Evolutionary conservation across 2,888 invertebrate genomes (phyloP).

Genomic region (Octodonta nipae): DNA sequence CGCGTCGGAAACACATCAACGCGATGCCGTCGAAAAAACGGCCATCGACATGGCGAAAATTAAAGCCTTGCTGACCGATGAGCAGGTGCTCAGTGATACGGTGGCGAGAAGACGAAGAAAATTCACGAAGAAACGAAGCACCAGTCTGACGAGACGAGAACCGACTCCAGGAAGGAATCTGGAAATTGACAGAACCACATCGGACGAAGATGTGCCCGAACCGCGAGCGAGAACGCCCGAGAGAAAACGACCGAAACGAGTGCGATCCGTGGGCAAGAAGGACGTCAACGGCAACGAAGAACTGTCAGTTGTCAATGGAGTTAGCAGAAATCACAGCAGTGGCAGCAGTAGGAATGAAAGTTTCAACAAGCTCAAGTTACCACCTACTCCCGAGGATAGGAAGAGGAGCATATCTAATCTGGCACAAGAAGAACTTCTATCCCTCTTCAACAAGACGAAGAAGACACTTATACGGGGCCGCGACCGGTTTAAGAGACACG

Average conservation of each 20-base stretch:
- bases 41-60: slow-evolving; percentile 20
- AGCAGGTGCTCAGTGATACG: slow-evolving; percentile 41
- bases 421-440: slow-evolving; percentile 26
- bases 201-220: neutral
- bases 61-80: slow-evolving; percentile 31
- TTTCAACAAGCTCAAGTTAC: slow-evolving; percentile 13
- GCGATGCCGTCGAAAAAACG: slow-evolving; percentile 24
- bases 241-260: slow-evolving; percentile 7
- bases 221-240: neutral
- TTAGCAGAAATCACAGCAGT: slow-evolving; percentile 10
- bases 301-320: no score
- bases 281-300: slow-evolving; percentile 6
- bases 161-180: slow-evolving; percentile 46
- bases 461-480: slow-evolving; percentile 24
- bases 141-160: slow-evolving; percentile 44
- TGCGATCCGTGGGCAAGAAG: slow-evolving; percentile 11
- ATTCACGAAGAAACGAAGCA: slow-evolving; percentile 43
- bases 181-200: slow-evolving; percentile 23
- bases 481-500: slow-evolving; percentile 21
- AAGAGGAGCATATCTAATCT: slow-evolving; percentile 22
- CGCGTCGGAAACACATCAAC: slow-evolving; percentile 23
- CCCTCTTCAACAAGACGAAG: slow-evolving; percentile 30
- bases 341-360: slow-evolving; percentile 5
- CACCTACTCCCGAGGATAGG: no score
- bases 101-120: slow-evolving; percentile 48